Base-by-base conservation (phyloP, 2,888 invertebrate genomes). In the Taphrorychus bicolor region DNA sequence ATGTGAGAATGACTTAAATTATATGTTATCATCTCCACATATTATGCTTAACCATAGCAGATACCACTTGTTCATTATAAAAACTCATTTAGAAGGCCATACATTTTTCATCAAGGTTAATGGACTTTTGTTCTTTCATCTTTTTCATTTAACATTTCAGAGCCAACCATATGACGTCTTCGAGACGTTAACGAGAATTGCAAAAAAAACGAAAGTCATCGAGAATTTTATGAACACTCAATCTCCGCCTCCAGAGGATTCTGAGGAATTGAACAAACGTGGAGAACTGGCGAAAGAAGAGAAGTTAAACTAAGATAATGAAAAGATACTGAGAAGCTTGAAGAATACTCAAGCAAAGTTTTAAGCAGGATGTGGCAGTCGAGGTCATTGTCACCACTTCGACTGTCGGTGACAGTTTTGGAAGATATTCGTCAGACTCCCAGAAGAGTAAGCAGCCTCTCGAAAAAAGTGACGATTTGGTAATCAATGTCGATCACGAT, bases 401-500 rank as follows among this genome's bases (percentile, higher is more conserved):
- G 11, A 7, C 2, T 5, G 57, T 67, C 7, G n/a, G n/a, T n/a
- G n/a, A 68, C 32, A 18, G 60, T 65, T 57, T 52, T 67, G 32
- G 61, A 70, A 53, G 23, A 64, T 62, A 54, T 70, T 70, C 18
- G 52, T 67, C 63, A 61, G 18, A 17, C 40, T 9, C 14, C n/a
- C 7, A 22, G 22, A n/a, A 2, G 7, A 51, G 9, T 51, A 32
- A 21, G n/a, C 61, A 57, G 7, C 41, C 41, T 23, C 18, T 58
- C 32, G 73, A 75, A 52, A 74, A 76, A 51, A 66, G 63, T 18
- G 77, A 76, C 51, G 74, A 72, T 32, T 73, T 77, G 57, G 71
- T 76, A 17, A 66, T 77, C 22, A 74, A 75, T 70, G 71, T 74
- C 56, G 76, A 77, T 52, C 74, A 75, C 51, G 71, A 73, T 61